A percentile compares a stretch with the other conserved stretches of the same genome.
Evolutionary conservation across 2,113 vertebrate genomes (phyloP).

Genomic region (Lonchura striata): DNA sequence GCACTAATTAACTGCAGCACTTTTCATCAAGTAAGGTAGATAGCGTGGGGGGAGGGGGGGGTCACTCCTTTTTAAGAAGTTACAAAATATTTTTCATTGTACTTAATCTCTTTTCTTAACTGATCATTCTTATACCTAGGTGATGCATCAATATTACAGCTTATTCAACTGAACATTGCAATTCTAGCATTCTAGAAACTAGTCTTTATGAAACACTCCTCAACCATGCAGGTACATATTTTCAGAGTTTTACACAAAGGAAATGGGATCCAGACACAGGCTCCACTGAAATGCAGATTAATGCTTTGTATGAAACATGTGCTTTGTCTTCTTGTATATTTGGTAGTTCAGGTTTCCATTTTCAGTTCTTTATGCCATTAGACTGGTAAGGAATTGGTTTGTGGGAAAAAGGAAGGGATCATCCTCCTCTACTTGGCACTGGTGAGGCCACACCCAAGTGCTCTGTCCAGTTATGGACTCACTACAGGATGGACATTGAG

Average conservation of each 20-base stretch:
- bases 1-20: neutral
- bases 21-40: neutral
- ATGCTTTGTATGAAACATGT: neutral
- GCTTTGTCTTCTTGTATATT: neutral
- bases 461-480: neutral
- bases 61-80: neutral
- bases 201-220: neutral
- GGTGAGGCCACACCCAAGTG: accelerated
- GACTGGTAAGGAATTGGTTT: neutral
- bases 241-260: neutral
- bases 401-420: neutral
- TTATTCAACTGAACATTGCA: neutral
- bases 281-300: neutral
- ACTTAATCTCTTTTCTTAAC: neutral
- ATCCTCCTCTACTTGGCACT: accelerated
- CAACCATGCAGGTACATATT: neutral
- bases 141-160: neutral
- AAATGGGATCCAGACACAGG: neutral
- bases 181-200: neutral
- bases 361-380: neutral
- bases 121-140: neutral
- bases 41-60: accelerated
- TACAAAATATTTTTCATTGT: neutral
- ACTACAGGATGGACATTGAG: neutral
- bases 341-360: neutral